These are phyloP conservation scores for Brachypteracias leptosomus DNA, from an alignment of 2,113 vertebrate genomes.

Conservation along the genomic window DNA sequence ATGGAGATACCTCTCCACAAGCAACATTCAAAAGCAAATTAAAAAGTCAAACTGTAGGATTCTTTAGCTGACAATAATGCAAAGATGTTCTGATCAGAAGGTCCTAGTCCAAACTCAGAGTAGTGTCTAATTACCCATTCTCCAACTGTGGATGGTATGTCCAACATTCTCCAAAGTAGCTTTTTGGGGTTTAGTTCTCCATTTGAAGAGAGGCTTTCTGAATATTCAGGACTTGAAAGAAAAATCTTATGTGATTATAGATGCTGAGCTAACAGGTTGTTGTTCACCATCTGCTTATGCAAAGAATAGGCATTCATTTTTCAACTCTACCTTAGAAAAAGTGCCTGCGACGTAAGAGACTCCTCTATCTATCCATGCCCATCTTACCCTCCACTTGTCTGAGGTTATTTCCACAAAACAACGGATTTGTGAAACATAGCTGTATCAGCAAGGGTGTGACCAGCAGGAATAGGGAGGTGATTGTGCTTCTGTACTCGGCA, in stretches of 20 bases:
- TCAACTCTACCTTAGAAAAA: neutral
- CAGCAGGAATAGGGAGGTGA: too few relatives aligned
- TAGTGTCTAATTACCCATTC: neutral
- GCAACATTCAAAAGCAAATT: neutral
- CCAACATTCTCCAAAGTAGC: neutral
- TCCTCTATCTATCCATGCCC: neutral
- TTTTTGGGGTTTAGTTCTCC: neutral
- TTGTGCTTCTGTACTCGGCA: too few relatives aligned
- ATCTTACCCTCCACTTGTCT: neutral
- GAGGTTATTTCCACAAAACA: neutral
- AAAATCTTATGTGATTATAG: neutral
- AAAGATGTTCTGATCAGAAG: neutral
- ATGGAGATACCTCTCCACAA: too few relatives aligned
- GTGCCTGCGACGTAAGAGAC: neutral
- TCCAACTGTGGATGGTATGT: neutral
- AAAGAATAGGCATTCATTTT: neutral
- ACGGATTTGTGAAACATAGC: too few relatives aligned
- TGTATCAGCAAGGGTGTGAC: too few relatives aligned
- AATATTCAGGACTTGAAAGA: neutral
- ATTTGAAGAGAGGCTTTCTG: neutral
- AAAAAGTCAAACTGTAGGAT: neutral
- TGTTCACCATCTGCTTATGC: neutral
- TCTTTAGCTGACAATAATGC: neutral
- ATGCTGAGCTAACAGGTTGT: neutral
- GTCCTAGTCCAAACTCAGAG: neutral